Conservation (phyloP, 2,797 vertebrate genomes). For the Smutsia gigantea region DNA sequence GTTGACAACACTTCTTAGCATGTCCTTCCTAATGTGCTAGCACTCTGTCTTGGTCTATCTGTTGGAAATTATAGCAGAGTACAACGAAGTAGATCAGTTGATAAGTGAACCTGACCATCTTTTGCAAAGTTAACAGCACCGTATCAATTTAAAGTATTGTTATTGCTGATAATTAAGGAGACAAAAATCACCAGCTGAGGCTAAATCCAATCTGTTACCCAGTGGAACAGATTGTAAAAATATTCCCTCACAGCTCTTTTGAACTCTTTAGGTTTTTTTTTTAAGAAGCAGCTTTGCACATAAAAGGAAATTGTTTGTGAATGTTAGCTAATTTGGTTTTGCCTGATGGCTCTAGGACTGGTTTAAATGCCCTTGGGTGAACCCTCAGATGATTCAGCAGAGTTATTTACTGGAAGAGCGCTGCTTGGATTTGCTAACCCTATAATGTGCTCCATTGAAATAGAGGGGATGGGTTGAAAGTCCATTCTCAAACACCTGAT, state of each 20-base stretch:
- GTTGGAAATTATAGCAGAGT: background rate
- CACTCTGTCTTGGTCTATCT: background rate
- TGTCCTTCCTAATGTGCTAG: background rate
- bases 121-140: conserved; percentile 38
- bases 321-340: background rate
- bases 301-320: conserved; percentile 29
- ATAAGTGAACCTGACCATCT: conserved; percentile 22
- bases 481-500: background rate
- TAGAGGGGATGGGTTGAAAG: background rate
- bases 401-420: background rate
- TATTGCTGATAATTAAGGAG: conserved; percentile 35
- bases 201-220: conserved; percentile 39
- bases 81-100: background rate
- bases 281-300: conserved; percentile 28
- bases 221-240: conserved; percentile 22
- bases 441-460: background rate
- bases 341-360: background rate
- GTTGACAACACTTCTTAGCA: background rate
- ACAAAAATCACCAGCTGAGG: conserved; percentile 28
- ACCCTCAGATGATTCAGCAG: background rate
- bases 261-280: background rate
- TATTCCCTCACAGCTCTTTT: conserved; percentile 6
- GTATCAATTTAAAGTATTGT: conserved; percentile 5
- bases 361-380: background rate
- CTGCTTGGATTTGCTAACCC: background rate